Evolutionary conservation across 2,797 vertebrate genomes (phyloP).

Genomic region (Taenioides sp.): DNA sequence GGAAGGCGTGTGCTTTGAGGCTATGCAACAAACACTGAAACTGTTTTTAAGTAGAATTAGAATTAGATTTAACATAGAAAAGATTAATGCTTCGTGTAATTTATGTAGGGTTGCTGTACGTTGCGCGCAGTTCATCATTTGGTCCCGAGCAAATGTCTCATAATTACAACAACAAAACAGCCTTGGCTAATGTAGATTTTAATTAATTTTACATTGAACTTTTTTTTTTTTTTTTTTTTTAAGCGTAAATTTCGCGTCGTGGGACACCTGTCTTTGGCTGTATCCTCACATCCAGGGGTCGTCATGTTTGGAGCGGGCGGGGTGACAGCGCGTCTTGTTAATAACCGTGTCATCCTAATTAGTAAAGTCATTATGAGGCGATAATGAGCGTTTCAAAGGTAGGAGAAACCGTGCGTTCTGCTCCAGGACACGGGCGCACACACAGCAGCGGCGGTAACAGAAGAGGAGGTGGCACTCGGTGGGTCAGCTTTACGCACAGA

Average conservation of each 20-base stretch:
- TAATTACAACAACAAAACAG: not conserved
- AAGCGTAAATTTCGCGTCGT: not conserved
- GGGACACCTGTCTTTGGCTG: conserved; percentile 31
- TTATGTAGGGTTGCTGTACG: not conserved
- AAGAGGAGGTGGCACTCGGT: not conserved
- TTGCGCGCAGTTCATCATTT: not conserved
- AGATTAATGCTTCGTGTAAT: not conserved
- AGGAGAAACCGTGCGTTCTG: conserved; percentile 54
- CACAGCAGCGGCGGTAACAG: not conserved
- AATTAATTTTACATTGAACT: conserved; percentile 3
- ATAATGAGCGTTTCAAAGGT: conserved; percentile 86
- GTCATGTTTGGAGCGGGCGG: conserved; percentile 72
- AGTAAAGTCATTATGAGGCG: conserved; percentile 91
- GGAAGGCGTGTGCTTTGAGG: conserved; percentile 44
- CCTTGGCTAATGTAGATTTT: conserved; percentile 4
- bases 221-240: not conserved
- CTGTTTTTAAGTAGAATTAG: not conserved
- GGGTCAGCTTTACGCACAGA: not conserved
- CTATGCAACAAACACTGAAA: conserved; percentile 34
- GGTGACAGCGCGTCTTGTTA: conserved; percentile 80
- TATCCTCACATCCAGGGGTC: conserved; percentile 36
- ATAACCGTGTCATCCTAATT: conserved; percentile 88
- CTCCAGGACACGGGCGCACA: conserved; percentile 4
- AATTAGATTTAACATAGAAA: not conserved
- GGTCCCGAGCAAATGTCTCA: not conserved